phyloP scores from a whole-genome alignment of 92 coral and sea anemone genomes.

The Micromussa lordhowensis region DNA sequence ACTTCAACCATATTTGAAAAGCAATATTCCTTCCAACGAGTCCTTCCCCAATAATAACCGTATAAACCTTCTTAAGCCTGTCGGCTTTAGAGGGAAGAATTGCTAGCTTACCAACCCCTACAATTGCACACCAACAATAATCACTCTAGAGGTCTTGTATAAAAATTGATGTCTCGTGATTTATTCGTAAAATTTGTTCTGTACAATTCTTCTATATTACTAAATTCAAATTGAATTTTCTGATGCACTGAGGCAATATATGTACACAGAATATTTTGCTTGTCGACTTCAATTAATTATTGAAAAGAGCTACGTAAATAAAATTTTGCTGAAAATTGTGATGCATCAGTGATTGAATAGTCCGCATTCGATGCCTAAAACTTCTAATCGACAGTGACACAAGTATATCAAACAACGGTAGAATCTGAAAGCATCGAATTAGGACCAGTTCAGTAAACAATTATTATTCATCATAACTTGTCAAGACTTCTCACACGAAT shows the following conservation, averaged over 20 bases:
- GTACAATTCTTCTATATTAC: slow-evolving; percentile 33
- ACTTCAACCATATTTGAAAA: no score
- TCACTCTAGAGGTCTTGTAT: not conserved
- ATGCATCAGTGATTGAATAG: slow-evolving; percentile 11
- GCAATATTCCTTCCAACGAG: no score
- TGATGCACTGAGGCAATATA: not conserved
- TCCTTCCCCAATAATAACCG: no score
- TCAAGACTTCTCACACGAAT: not conserved
- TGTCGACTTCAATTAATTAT: not conserved
- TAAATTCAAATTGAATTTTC: slow-evolving; percentile 27
- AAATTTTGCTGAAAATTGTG: not conserved
- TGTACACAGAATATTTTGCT: not conserved
- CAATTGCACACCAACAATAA: not conserved
- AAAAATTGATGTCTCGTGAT: slow-evolving; percentile 10
- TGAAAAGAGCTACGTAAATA: not conserved
- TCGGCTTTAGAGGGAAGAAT: no score
- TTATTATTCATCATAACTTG: not conserved
- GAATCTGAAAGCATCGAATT: not conserved
- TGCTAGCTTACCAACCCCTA: not conserved
- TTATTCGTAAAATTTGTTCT: slow-evolving; percentile 34
- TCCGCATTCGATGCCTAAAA: not conserved
- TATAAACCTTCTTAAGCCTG: no score
- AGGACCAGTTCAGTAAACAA: not conserved
- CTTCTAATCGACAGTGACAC: not conserved
- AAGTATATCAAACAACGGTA: not conserved